Conservation (phyloP, 2,113 vertebrate species). For the Microcebus ravelobensis region DNA sequence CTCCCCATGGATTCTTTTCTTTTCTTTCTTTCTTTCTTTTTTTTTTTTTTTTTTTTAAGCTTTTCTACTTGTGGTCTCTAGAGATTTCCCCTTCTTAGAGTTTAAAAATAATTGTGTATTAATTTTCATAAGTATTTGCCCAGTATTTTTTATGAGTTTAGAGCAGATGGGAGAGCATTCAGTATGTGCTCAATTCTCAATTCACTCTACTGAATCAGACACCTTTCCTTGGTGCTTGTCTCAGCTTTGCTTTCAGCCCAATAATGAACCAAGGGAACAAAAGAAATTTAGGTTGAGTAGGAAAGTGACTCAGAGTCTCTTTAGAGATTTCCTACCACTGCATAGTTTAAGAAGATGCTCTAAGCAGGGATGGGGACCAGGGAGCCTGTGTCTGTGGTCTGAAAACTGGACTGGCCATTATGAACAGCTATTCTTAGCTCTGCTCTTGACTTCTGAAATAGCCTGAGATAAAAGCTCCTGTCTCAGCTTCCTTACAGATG, state of each 20-base stretch:
- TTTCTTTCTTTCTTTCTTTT: not conserved
- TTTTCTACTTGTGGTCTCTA: not conserved
- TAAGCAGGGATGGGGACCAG: not conserved
- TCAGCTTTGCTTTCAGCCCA: slow-evolving; percentile 34
- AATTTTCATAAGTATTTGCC: not conserved
- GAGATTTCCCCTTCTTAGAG: not conserved
- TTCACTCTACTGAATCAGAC: slow-evolving; percentile 21
- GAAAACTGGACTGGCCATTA: slow-evolving; percentile 18
- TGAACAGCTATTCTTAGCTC: slow-evolving; percentile 60
- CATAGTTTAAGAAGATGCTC: not conserved
- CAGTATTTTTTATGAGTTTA: not conserved
- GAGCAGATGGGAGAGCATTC: not conserved
- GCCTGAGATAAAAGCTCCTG: slow-evolving; percentile 31
- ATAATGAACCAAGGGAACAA: not conserved
- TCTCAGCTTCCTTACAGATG: slow-evolving; percentile 16
- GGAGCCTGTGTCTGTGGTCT: not conserved
- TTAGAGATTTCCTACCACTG: not conserved
- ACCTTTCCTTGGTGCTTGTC: not conserved
- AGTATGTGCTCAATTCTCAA: not conserved
- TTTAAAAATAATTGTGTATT: slow-evolving; percentile 1
- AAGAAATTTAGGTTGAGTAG: not conserved
- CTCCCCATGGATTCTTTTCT: not conserved
- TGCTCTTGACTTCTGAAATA: slow-evolving; percentile 59
- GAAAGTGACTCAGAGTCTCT: slow-evolving; percentile 3
- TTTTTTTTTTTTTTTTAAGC: no score